phyloP scores from a whole-genome alignment of 2,888 invertebrate species.

The Platycheirus rosarum region DNA sequence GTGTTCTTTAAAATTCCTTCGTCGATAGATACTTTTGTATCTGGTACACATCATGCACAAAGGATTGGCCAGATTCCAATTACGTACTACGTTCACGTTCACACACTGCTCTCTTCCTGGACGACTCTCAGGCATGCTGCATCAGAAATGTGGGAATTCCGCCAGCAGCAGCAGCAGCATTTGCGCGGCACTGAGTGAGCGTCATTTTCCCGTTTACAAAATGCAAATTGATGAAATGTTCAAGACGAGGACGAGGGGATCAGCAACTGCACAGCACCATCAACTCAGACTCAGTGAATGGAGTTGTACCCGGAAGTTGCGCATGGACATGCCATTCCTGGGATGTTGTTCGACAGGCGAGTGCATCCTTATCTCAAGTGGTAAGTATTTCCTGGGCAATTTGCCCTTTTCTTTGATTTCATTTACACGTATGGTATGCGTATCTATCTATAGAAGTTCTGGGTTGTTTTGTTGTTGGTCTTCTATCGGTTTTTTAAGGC shows the following conservation, averaged over 20 bases:
- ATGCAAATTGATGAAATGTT: slow-evolving; percentile 53
- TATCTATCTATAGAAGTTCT: neutral
- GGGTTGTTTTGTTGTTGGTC: neutral
- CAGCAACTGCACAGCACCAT: neutral
- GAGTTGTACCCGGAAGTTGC: slow-evolving; percentile 62
- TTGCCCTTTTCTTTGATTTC: slow-evolving; percentile 35
- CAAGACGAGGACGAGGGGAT: neutral
- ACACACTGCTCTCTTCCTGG: slow-evolving; percentile 53
- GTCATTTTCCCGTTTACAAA: slow-evolving; percentile 63
- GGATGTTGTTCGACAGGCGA: slow-evolving; percentile 24
- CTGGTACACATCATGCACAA: slow-evolving; percentile 19
- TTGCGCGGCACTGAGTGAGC: slow-evolving; percentile 22
- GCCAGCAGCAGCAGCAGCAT: slow-evolving; percentile 31
- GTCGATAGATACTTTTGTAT: slow-evolving; percentile 40
- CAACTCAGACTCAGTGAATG: slow-evolving; percentile 12
- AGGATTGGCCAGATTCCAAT: slow-evolving; percentile 70
- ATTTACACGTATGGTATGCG: neutral
- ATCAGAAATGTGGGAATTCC: slow-evolving; percentile 70
- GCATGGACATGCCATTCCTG: slow-evolving; percentile 52
- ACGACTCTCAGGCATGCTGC: slow-evolving; percentile 53
- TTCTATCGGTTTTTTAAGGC: neutral
- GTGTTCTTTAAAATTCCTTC: slow-evolving; percentile 41
- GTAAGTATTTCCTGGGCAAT: slow-evolving; percentile 52
- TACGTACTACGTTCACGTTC: neutral
- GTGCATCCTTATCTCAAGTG: slow-evolving; percentile 60